Percentiles rank a stretch among this genome's conserved stretches.
These are phyloP conservation scores for Microcebus tavaratra DNA, from an alignment of 2,113 vertebrate genomes.

Conservation along the genomic window DNA sequence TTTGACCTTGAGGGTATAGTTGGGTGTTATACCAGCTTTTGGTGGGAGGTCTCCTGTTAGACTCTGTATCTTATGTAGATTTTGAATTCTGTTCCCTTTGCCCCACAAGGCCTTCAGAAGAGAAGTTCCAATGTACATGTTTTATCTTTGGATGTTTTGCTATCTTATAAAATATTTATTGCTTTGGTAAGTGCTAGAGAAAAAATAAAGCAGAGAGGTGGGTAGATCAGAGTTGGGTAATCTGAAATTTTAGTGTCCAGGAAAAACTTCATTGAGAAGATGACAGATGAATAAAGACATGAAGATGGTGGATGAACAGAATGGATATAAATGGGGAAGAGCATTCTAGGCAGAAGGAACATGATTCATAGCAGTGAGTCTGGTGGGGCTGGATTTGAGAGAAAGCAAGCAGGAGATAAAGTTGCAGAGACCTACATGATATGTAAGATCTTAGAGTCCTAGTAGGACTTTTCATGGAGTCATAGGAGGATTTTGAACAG, in stretches of 20 bases:
- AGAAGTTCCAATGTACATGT: not conserved
- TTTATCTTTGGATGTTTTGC: conserved; percentile 39
- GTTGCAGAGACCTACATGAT: not conserved
- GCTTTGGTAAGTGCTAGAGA: not conserved
- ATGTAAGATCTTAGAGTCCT: not conserved
- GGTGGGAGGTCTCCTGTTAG: not conserved
- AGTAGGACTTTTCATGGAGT: not conserved
- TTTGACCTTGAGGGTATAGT: not conserved
- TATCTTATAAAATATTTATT: conserved; percentile 19
- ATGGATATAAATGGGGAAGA: not conserved
- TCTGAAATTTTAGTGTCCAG: not conserved
- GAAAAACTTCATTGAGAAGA: not conserved
- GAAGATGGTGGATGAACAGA: not conserved
- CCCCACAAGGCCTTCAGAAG: not conserved
- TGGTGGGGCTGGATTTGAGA: not conserved
- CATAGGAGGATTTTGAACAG: conserved; percentile 24
- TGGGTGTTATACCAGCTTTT: not conserved
- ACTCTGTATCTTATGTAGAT: not conserved
- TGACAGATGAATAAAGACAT: not conserved
- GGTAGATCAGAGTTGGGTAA: not conserved
- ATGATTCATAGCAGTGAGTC: not conserved
- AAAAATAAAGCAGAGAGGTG: not conserved
- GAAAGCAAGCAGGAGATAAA: not conserved
- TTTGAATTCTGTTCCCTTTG: conserved; percentile 46
- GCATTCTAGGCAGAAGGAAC: not conserved